Evolutionary conservation across 2,888 invertebrate genomes (phyloP).

Genomic region (Cabera pusaria): DNA sequence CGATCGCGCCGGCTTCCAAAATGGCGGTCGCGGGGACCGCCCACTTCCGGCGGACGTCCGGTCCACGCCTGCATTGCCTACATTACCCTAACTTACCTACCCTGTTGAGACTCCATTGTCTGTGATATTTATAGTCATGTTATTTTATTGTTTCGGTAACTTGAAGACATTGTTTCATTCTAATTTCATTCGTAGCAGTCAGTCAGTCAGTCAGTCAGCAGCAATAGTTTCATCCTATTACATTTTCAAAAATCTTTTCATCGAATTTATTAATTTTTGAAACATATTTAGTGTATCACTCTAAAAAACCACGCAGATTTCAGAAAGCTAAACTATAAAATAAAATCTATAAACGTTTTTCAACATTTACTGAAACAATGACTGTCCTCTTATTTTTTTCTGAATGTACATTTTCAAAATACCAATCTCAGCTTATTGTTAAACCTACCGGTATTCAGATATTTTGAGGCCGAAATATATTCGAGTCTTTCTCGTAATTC

Average conservation of each 20-base stretch:
- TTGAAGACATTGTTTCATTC: too few relatives aligned
- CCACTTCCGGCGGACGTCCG: constrained; percentile 76
- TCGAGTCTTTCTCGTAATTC: constrained; percentile 6
- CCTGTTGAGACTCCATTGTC: constrained; percentile 10
- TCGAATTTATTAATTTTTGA: too few relatives aligned
- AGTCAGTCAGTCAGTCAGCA: constrained; percentile 3
- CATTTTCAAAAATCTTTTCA: too few relatives aligned
- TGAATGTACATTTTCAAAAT: constrained; percentile 11
- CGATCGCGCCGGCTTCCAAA: constrained; percentile 44
- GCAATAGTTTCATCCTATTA: too few relatives aligned
- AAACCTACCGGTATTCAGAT: constrained; percentile 7
- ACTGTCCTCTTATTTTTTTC: constrained; percentile 15
- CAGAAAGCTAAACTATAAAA: too few relatives aligned
- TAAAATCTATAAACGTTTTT: too few relatives aligned
- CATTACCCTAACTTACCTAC: constrained; percentile 11
- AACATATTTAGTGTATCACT: too few relatives aligned
- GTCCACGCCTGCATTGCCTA: constrained; percentile 29
- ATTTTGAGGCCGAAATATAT: constrained; percentile 13
- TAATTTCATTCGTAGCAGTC: constrained; percentile 2
- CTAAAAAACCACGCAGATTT: too few relatives aligned
- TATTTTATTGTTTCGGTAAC: too few relatives aligned
- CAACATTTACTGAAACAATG: constrained; percentile 5
- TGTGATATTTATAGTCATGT: constrained; percentile 7
- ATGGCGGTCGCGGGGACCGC: constrained; percentile 66
- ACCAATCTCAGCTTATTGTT: constrained; percentile 10